Conservation (phyloP, 1,140 invertebrate genomes). For the Carcinoscorpius rotundicauda region DNA sequence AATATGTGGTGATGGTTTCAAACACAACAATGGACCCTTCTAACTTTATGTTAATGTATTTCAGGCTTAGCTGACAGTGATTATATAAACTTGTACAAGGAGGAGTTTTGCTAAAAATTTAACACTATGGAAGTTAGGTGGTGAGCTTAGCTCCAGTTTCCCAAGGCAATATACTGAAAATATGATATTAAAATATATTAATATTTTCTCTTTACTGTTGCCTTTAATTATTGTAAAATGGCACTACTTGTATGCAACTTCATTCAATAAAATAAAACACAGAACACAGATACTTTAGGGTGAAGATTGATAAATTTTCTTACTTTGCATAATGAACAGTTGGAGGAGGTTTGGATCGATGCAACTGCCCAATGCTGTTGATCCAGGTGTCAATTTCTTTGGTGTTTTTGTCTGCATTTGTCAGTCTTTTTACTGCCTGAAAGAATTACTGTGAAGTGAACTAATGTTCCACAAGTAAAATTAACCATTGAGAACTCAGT, state of each 20-base stretch:
- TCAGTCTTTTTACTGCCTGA: conserved; percentile 68
- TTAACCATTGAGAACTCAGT: not conserved
- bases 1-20: too few relatives aligned
- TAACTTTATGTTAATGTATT: too few relatives aligned
- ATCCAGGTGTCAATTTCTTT: conserved; percentile 91
- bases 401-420: conserved; percentile 68
- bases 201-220: not conserved
- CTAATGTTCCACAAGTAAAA: not conserved
- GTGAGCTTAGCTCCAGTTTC: too few relatives aligned
- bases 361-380: conserved; percentile 76
- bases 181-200: not conserved
- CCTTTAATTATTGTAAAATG: not conserved
- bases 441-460: conserved; percentile 16
- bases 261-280: conserved; percentile 5
- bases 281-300: not conserved
- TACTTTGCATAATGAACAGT: conserved; percentile 70
- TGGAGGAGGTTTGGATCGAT: conserved; percentile 68
- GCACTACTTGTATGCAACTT: conserved; percentile 1
- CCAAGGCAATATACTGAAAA: too few relatives aligned
- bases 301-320: conserved; percentile 24
- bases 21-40: too few relatives aligned
- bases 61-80: too few relatives aligned
- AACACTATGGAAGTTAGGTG: too few relatives aligned
- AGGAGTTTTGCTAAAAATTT: too few relatives aligned
- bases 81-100: too few relatives aligned